A percentile compares a stretch with the other conserved stretches of the same genome.
These are phyloP conservation scores for Polyergus mexicanus DNA, from an alignment of 1,140 invertebrate species.

Conservation along the genomic window DNA sequence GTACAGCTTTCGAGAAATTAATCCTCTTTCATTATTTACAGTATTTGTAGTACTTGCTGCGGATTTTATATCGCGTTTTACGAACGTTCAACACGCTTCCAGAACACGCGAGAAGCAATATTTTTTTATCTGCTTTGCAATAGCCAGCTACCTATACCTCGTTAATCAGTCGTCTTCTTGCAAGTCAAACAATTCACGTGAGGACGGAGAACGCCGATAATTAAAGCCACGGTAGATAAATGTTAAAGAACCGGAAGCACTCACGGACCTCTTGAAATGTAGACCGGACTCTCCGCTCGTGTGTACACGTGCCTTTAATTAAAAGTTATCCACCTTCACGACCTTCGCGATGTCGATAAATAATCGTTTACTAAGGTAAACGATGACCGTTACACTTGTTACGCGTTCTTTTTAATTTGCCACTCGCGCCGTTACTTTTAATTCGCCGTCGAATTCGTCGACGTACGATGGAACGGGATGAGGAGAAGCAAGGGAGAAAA, in stretches of 20 bases:
- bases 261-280: constrained; percentile 17
- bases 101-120: not conserved
- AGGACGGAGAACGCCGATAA: constrained; percentile 19
- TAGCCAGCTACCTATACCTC: not conserved
- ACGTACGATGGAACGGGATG: not conserved
- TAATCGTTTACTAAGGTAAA: constrained; percentile 47
- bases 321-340: constrained; percentile 44
- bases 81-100: constrained; percentile 2
- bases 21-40: constrained; percentile 5
- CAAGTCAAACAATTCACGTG: constrained; percentile 35
- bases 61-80: not conserved
- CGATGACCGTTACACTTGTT: constrained; percentile 14
- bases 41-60: not conserved
- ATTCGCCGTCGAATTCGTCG: constrained; percentile 57
- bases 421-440: constrained; percentile 13
- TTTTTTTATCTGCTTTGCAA: not conserved
- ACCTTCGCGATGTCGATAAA: constrained; percentile 35
- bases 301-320: constrained; percentile 67
- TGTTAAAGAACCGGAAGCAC: constrained; percentile 27
- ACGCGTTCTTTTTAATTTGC: constrained; percentile 40
- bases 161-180: constrained; percentile 26
- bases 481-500: not conserved
- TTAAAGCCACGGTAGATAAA: constrained; percentile 48
- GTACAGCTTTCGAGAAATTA: not conserved
- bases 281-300: not conserved